phyloP scores from a whole-genome alignment of 2,888 invertebrate genomes.

The Euzetes globulus region DNA sequence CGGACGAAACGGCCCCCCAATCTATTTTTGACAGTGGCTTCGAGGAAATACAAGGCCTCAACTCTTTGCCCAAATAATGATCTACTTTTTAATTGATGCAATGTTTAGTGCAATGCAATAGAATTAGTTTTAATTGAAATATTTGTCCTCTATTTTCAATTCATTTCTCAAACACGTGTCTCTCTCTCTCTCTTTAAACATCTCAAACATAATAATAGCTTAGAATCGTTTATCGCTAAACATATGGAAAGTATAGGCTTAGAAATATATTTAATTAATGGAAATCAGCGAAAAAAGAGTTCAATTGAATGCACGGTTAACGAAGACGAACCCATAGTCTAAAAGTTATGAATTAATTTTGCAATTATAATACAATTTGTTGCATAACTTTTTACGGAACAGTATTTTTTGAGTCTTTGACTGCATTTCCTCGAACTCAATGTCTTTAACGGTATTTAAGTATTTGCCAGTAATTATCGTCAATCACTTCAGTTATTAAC shows the following conservation, averaged over 20 bases:
- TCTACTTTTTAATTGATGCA: background rate
- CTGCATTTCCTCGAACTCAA: conserved; percentile 1
- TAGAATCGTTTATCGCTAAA: too few relatives aligned
- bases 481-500: background rate
- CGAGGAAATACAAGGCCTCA: conserved; percentile 32
- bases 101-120: too few relatives aligned
- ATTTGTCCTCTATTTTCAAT: too few relatives aligned
- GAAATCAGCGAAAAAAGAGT: background rate
- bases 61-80: conserved; percentile 2
- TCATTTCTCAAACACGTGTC: too few relatives aligned
- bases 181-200: too few relatives aligned
- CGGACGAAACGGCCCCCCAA: conserved; percentile 22
- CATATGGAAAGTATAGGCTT: background rate
- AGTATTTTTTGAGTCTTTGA: background rate
- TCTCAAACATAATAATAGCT: too few relatives aligned
- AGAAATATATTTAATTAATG: background rate
- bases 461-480: background rate
- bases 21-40: conserved; percentile 30
- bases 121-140: too few relatives aligned
- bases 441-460: background rate
- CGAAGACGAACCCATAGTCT: background rate
- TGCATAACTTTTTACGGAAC: background rate
- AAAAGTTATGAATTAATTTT: background rate
- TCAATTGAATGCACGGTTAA: background rate
- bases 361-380: background rate